Conservation (phyloP, 2,797 vertebrate genomes). For the Anabacerthia variegaticeps region DNA sequence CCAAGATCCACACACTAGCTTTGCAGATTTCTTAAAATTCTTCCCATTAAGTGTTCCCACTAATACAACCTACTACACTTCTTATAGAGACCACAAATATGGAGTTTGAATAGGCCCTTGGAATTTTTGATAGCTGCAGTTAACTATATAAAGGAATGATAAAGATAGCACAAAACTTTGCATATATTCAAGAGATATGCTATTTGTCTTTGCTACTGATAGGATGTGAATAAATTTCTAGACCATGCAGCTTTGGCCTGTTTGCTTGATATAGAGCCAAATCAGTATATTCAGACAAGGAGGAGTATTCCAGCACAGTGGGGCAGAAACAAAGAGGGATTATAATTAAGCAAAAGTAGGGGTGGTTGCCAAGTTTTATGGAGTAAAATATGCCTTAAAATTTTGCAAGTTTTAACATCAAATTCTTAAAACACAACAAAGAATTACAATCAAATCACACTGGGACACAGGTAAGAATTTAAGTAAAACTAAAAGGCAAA, state of each 20-base stretch:
- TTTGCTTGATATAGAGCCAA: not conserved
- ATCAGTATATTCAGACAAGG: not conserved
- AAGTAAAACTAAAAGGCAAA: not conserved
- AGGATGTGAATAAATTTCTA: not conserved
- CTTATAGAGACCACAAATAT: rapidly evolving
- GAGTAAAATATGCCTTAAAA: not conserved
- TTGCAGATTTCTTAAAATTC: not conserved
- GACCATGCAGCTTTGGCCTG: not conserved
- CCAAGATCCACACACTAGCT: not conserved
- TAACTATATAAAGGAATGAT: not conserved
- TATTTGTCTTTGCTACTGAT: not conserved
- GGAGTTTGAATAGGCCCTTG: not conserved
- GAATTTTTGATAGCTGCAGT: not conserved
- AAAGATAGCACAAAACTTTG: not conserved
- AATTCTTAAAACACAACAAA: not conserved
- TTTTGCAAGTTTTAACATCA: not conserved
- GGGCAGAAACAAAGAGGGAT: not conserved
- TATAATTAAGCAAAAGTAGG: not conserved
- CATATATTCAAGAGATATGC: not conserved
- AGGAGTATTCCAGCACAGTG: not conserved
- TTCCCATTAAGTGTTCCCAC: not conserved
- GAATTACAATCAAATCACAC: not conserved
- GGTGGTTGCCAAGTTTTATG: not conserved
- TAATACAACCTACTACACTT: not conserved
- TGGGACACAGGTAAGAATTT: not conserved